Conservation (phyloP, 1,140 invertebrate species). For the Chelonus insularis region DNA sequence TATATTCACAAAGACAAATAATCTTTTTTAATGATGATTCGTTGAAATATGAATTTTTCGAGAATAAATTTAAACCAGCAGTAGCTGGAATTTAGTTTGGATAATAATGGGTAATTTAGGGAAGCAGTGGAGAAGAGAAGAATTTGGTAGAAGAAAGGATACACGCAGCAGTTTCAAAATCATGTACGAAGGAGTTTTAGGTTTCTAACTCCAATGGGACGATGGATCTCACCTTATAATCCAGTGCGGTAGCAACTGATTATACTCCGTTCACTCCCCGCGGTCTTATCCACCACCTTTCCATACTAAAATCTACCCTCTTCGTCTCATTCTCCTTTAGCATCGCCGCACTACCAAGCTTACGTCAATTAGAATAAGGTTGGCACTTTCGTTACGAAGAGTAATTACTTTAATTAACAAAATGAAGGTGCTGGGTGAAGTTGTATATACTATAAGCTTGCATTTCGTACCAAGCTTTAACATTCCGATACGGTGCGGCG, state of each 20-base stretch:
- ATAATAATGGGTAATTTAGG: no score
- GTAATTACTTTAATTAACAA: slow-evolving; percentile 65
- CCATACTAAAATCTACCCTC: slow-evolving; percentile 23
- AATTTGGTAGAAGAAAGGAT: neutral
- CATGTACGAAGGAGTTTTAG: slow-evolving; percentile 34
- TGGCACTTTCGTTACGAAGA: slow-evolving; percentile 63
- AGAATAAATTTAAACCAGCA: no score
- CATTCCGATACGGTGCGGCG: neutral
- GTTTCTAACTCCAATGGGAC: slow-evolving; percentile 50
- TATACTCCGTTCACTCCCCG: slow-evolving; percentile 47
- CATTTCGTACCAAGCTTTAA: neutral
- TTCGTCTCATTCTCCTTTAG: slow-evolving; percentile 34
- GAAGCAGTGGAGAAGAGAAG: no score
- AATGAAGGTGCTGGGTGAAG: slow-evolving; percentile 46
- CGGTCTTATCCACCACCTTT: slow-evolving; percentile 47
- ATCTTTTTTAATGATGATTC: no score
- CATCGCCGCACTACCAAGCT: slow-evolving; percentile 50
- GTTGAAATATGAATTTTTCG: no score
- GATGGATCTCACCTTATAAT: slow-evolving; percentile 54
- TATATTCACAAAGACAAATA: no score
- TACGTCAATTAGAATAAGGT: slow-evolving; percentile 64
- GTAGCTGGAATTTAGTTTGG: no score
- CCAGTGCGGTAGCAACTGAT: slow-evolving; percentile 60
- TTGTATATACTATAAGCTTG: neutral
- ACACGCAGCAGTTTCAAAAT: slow-evolving; percentile 4